Percentiles rank a stretch among this genome's conserved stretches.
Evolutionary conservation across 1,140 invertebrate species (phyloP).

Genomic region (Euwallacea similis): DNA sequence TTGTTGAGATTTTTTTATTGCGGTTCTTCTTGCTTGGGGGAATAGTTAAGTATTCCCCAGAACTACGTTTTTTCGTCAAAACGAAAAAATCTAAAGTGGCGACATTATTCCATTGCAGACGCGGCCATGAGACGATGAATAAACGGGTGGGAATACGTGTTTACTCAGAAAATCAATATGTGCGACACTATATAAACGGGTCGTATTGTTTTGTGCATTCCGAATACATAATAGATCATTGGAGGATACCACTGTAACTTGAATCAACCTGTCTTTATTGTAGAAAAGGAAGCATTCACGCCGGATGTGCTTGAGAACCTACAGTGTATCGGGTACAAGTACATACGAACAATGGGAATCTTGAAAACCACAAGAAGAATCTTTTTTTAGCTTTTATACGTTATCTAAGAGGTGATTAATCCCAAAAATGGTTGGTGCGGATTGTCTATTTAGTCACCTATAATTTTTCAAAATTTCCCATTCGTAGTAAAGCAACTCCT

Average conservation of each 20-base stretch:
- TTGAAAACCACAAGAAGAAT: too few relatives aligned
- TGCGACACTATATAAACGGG: background rate
- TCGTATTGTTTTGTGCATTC: slow-evolving; percentile 6
- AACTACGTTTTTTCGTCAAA: too few relatives aligned
- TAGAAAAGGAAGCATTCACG: background rate
- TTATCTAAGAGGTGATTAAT: too few relatives aligned
- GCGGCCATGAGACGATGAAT: background rate
- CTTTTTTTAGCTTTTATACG: too few relatives aligned
- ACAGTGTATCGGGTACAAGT: background rate
- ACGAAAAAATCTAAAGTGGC: too few relatives aligned
- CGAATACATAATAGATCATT: slow-evolving; percentile 9
- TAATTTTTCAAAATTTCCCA: too few relatives aligned
- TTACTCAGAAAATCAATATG: slow-evolving; percentile 2
- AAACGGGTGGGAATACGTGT: background rate
- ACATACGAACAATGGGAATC: too few relatives aligned
- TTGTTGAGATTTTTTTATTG: background rate
- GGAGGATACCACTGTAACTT: background rate
- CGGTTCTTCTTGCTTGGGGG: background rate
- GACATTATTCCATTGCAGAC: background rate
- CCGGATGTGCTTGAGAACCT: background rate
- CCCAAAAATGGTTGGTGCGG: too few relatives aligned
- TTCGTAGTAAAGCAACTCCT: too few relatives aligned
- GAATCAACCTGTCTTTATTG: background rate
- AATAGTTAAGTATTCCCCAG: too few relatives aligned
- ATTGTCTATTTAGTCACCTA: too few relatives aligned